phyloP scores from a whole-genome alignment of 2,113 vertebrate species.

The Pterocles orientalis region DNA sequence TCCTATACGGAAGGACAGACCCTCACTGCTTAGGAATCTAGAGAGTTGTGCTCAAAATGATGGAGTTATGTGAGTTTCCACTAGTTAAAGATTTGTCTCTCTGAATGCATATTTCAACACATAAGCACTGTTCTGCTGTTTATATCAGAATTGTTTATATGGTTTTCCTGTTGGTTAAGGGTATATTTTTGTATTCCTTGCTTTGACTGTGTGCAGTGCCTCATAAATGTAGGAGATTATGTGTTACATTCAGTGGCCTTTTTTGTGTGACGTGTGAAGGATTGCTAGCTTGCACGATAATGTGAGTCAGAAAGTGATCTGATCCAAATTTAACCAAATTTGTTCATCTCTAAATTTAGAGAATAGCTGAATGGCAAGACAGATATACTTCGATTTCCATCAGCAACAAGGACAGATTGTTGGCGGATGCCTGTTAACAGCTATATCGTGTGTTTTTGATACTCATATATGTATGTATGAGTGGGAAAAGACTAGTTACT shows the following conservation, averaged over 20 bases:
- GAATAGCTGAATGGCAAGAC: slow-evolving; percentile 41
- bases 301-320: slow-evolving; percentile 42
- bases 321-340: slow-evolving; percentile 32
- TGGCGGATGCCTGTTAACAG: slow-evolving; percentile 51
- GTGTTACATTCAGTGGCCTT: neutral
- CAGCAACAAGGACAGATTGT: slow-evolving; percentile 53
- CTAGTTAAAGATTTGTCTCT: neutral
- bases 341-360: slow-evolving; percentile 40
- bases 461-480: slow-evolving; percentile 7
- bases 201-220: neutral
- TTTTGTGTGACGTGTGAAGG: neutral
- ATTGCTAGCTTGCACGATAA: neutral
- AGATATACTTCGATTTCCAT: slow-evolving; percentile 23
- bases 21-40: neutral
- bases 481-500: slow-evolving; percentile 31
- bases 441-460: neutral
- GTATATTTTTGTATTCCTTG: neutral
- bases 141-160: neutral
- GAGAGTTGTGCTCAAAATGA: neutral
- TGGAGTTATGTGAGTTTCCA: neutral
- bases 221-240: neutral
- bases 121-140: neutral
- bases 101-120: neutral
- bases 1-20: neutral
- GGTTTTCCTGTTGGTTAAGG: neutral